Evolutionary conservation across 2,113 vertebrate genomes (phyloP), one percentile per base, ranked within the genome.

Genomic region (Vimba vimba): DNA sequence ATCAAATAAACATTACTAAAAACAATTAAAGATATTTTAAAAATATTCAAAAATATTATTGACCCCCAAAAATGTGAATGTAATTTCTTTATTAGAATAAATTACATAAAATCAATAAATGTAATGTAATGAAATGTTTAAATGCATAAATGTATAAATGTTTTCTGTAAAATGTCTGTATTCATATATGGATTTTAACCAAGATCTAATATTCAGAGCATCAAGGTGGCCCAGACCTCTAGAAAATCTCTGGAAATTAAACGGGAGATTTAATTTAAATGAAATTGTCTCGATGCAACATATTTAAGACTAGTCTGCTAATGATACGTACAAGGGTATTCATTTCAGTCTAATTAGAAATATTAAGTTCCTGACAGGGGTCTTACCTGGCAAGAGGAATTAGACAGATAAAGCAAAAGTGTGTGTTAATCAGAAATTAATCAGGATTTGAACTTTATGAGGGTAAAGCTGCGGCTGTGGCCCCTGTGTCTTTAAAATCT

Each of bases 371-470:
- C 79, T 47, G 79, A 79, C 17, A 86, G 33, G 90, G 88, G 81
- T 89, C 73, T 82, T 89, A 91, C 89, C 82, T 83, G 86, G 90
- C 86, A 79, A 73, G 86, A 91, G 88, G 89, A 91, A 93, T 91
- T 84, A 91, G 86, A 93, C 25, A 36, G 86, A 83, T 85, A 83
- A 91, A 87, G 86, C 79, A 91, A 90, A 92, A 86, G 84, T 88
- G 85, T 89, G 86, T 27, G 90, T 89, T 89, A 90, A 91, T 93
- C 87, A 87, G 89, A 93, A 94, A 93, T 95, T 91, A 94, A 94
- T 94, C 92, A 92, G 86, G 55, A 82, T 82, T 86, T 90, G 82
- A 91, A 92, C 73, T 91, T 87, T 92, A 89, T 64, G 76, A 59
- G 52, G 75, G 80, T 89, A 87, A 82, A 76, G 85, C n/a, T 36